Base-by-base conservation (phyloP, 2,113 vertebrate genomes). In the Pampusana beccarii region DNA sequence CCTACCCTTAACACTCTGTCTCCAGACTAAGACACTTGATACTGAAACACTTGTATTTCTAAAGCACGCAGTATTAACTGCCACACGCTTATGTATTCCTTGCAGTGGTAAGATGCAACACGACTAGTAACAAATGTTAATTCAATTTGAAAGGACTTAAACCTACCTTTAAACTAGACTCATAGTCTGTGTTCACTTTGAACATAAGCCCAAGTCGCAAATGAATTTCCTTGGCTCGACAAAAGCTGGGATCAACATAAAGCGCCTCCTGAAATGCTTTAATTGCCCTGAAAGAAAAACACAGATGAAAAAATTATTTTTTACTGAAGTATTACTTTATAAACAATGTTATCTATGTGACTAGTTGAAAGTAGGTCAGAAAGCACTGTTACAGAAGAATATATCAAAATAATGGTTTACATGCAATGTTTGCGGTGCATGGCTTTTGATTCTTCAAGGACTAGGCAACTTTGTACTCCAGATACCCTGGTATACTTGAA, bases 261-360 rank as follows among this genome's bases (percentile, higher is more conserved):
- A 99, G 99, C 98, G 99, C 99, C 98, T 99, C 99, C 97, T 99
- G 99, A 98, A 99, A 99, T 96, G 99, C 99, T 98, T 99, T 99
- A 98, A 99, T 99, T 97, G 99, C 99, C 99, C 99, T 99, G 98
- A 51, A 96, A 97, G 96, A 97, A 65, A 97, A 97, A 93, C 21
- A 97, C 15, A 98, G 29, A 93, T 92, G 15, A 40, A 25, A 92
- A 88, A 28, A 44, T 53, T 57, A 84, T 9, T 72, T 88, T 87
- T 80, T 60, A 56, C 34, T 38, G 11, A 80, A 93, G 18, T 62
- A 65, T 66, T 65, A 57, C 33, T 88, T 67, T 33, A 73, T n/a
- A 79, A 84, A 53, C 16, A 18, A 4, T 54, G 44, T 16, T 71
- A 77, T 66, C 79, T 17, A 50, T 29, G 36, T 28, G 29, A 46